Percentiles rank a stretch among this genome's conserved stretches.
Conservation (phyloP, 2,113 vertebrate species). For the Genyomyrus donnyi region DNA sequence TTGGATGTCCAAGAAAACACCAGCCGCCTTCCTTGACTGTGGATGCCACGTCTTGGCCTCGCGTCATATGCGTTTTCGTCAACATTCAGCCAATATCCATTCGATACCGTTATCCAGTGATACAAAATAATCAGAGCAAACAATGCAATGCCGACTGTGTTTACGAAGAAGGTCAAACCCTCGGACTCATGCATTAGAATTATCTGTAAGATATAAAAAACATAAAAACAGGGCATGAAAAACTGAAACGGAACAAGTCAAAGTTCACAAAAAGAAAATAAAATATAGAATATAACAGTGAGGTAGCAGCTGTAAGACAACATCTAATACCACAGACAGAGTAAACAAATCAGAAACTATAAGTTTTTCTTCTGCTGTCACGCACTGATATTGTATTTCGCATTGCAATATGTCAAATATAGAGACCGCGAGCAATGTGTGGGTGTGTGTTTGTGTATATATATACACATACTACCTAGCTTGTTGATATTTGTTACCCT, state of each 20-base stretch:
- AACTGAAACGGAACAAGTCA: neutral
- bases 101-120: constrained; percentile 15
- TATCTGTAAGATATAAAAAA: neutral
- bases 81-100: neutral
- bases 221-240: neutral
- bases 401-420: neutral
- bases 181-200: constrained; percentile 11
- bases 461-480: neutral
- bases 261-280: neutral
- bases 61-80: constrained; percentile 18
- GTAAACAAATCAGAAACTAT: neutral
- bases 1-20: constrained; percentile 11
- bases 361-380: neutral
- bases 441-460: too few relatives aligned
- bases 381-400: neutral
- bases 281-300: neutral
- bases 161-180: constrained; percentile 13
- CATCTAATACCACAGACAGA: neutral
- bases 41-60: constrained; percentile 12
- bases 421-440: neutral
- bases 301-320: neutral
- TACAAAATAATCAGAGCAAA: constrained; percentile 19
- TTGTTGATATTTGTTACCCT: neutral
- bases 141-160: constrained; percentile 5
- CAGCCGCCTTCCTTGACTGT: constrained; percentile 18